Evolutionary conservation across 30 jellyfish, hydroid and myxozoan genomes (phyloP), one percentile per base, ranked within the genome.

Genomic region (Pseudorhiza aurosa): DNA sequence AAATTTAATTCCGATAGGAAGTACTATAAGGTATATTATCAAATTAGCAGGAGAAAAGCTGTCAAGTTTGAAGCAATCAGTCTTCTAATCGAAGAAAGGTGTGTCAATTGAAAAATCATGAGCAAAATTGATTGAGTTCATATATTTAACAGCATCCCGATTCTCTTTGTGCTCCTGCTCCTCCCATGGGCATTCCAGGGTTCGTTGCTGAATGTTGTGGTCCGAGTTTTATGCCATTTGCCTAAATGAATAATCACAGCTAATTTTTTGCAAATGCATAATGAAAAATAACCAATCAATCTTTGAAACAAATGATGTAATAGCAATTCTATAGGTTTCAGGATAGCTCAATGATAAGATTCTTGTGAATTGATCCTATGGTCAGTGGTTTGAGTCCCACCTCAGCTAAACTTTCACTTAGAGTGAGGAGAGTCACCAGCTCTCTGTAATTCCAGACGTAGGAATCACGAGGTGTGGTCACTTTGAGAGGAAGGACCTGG

Each of bases 151-250:
- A 92, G 73, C 98, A 92, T 33, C 96, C 96, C 9, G 97, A 89
- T 14, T 96, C 91, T 49, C 87, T 65, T 53, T 92, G 98, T 7
- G 82, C 92, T 7, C 90, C 94, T 7, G 94, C 89, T 10, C 96
- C 98, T 19, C 98, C 93, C 85, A 83, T 65, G 12, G 91, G 96
- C 85, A 93, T 76, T 7, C 97, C 96, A 11, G 96, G 98, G 75
- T 76, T 85, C 18, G 98, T 47, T 6, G 94, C 96, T 8, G 98
- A 77, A 60, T 92, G 98, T 57, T 92, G 98, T n/a, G 98, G 98
- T 11, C 98, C 98, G 58, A 92, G 95, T 56, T 92, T 92, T 43
- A 92, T 92, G 24, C 98, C 98, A 72, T 92, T 92, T 17, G 98
- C 96, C 98, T 92, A 26, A 51, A 62, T 68, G 19, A 25, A 8